Evolutionary conservation across 2,797 vertebrate species (phyloP).

Genomic region (Eleutherodactylus coqui): DNA sequence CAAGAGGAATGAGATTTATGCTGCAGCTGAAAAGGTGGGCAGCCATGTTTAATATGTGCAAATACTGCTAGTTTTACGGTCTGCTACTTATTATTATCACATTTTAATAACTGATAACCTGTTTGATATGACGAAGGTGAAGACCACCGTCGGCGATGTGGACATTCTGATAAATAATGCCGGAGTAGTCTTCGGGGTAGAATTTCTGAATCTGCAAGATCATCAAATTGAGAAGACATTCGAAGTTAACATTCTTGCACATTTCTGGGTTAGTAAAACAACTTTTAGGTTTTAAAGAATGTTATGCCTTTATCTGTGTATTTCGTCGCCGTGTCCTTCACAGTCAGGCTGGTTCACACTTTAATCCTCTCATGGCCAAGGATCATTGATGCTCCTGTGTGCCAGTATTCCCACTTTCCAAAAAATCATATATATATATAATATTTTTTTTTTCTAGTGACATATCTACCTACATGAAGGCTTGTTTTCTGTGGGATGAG

Average conservation of each 20-base stretch:
- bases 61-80: no score
- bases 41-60: neutral
- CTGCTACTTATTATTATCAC: no score
- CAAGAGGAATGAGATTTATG: slow-evolving; percentile 73
- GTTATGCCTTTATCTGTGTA: neutral
- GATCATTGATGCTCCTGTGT: no score
- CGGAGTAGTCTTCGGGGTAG: slow-evolving; percentile 73
- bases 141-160: slow-evolving; percentile 75
- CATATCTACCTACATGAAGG: no score
- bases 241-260: slow-evolving; percentile 76
- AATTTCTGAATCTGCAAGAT: slow-evolving; percentile 75
- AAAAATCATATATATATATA: no score
- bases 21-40: slow-evolving; percentile 71
- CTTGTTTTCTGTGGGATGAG: no score
- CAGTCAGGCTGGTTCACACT: neutral
- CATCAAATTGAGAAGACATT: slow-evolving; percentile 76
- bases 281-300: neutral
- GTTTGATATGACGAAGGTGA: slow-evolving; percentile 71
- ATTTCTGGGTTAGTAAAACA: slow-evolving; percentile 76
- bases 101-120: neutral
- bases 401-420: no score
- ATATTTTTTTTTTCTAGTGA: no score
- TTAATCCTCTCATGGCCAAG: no score
- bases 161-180: slow-evolving; percentile 78
- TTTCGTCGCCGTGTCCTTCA: neutral